Base-by-base conservation (phyloP, 2,888 invertebrate genomes). In the Flexamia atlantica region DNA sequence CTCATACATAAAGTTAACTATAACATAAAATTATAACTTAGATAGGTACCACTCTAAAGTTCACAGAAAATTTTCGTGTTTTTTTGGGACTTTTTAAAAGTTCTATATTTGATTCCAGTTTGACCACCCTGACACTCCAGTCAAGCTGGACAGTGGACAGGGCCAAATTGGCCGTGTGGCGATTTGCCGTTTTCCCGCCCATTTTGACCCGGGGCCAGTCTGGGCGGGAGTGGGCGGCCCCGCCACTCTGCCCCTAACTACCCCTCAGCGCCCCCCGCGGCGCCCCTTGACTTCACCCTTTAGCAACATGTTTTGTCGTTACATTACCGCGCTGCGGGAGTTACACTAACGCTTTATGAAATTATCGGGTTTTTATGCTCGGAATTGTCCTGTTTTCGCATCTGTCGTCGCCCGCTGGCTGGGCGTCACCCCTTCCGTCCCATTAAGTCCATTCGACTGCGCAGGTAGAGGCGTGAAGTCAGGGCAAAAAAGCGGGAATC, bases 381-480 rank as follows among this genome's bases (percentile, higher is more conserved):
- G 20, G 82, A 82, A 74, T 74, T 83, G 82, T 74, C 25, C 74
- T 83, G 82, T 83, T 83, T 83, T 83, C 82, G 50, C 82, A 83
- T 83, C 82, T 83, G 82, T 74, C 57, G 74, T 10, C 72, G 28
- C 46, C 82, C 82, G 70, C 82, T 25, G 82, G 50, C 64, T 32
- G 57, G 82, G 82, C 82, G 82, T 74, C 53, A 79, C 79, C 79
- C 79, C 57, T 79, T 79, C 79, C 79, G 57, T 79, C 57, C 79
- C 53, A 79, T 79, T 79, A 36, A 79, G n/a, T 57, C 79, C 57
- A 79, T 23, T 79, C 76, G 7, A 36, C 30, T 50, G 25, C 32
- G 50, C 79, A 79, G 79, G 79, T 79, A 79, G 28, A 28, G 79
- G 79, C 53, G 79, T 76, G 76, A 76, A 76, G 76, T 46, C 79